Percentiles rank a stretch among this genome's conserved stretches.
Evolutionary conservation across 1,140 invertebrate genomes (phyloP).

Genomic region (Nasonia giraulti): DNA sequence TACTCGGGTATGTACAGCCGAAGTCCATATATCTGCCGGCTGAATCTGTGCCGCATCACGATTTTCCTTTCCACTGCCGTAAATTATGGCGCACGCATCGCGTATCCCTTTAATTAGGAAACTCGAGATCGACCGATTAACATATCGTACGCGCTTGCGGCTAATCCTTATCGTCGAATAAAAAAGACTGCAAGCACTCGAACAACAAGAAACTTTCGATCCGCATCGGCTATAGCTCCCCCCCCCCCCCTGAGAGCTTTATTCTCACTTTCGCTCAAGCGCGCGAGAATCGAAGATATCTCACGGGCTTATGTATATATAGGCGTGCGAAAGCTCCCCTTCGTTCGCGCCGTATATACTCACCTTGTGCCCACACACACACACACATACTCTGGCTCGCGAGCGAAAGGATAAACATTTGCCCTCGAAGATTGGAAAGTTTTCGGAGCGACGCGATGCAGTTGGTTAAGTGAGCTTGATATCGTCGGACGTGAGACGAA

Average conservation of each 20-base stretch:
- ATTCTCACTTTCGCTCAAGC: neutral
- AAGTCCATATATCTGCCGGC: neutral
- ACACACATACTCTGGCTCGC: no score
- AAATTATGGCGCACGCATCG: no score
- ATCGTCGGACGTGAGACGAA: neutral
- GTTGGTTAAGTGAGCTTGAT: neutral
- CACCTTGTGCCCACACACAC: neutral
- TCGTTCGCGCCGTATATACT: neutral
- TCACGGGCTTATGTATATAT: neutral
- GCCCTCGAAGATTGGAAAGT: constrained; percentile 33
- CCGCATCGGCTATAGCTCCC: neutral
- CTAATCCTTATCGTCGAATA: no score
- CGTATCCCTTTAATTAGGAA: no score
- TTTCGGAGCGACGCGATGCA: neutral
- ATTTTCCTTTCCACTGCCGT: no score
- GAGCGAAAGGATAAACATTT: constrained; percentile 26
- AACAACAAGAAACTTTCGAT: neutral
- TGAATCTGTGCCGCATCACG: neutral
- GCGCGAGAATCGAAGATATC: neutral
- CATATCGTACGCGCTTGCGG: neutral
- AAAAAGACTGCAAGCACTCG: neutral
- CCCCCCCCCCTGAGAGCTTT: neutral
- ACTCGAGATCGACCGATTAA: no score
- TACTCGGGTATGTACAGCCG: no score
- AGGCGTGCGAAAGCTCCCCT: neutral